These are phyloP conservation scores for Pangasius sanitwongsei DNA, from an alignment of 2,797 vertebrate species.

Conservation along the genomic window DNA sequence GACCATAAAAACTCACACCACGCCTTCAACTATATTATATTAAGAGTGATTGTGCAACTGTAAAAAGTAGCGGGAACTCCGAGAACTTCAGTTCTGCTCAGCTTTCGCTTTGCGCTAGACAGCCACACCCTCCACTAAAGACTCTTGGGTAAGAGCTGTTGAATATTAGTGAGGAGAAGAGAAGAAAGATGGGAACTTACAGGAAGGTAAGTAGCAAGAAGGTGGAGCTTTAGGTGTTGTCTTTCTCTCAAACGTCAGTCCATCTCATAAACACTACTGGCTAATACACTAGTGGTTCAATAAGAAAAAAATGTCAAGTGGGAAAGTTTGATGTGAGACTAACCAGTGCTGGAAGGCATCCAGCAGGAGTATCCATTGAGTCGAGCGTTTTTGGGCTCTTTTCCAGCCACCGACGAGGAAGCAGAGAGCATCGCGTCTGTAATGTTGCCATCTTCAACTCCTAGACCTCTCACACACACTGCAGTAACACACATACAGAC, in stretches of 20 bases:
- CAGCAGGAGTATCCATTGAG: slow-evolving; percentile 77
- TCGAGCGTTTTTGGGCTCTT: slow-evolving; percentile 64
- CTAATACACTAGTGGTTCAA: not conserved
- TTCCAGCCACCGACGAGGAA: slow-evolving; percentile 66
- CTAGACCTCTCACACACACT: slow-evolving; percentile 79
- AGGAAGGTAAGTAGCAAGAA: not conserved
- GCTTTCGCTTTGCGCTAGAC: not conserved
- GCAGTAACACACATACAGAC: slow-evolving; percentile 18
- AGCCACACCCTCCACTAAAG: not conserved
- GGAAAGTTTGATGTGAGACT: slow-evolving; percentile 1
- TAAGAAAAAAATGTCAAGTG: not conserved
- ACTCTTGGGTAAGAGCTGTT: not conserved
- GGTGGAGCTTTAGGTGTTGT: not conserved
- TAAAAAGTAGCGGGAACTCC: not conserved
- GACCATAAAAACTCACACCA: not conserved
- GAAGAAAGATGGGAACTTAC: not conserved
- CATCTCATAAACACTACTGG: not conserved
- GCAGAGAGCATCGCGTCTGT: slow-evolving; percentile 71
- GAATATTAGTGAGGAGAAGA: no score
- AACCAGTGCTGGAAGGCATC: slow-evolving; percentile 73
- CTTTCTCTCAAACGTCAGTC: not conserved
- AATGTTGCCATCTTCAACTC: slow-evolving; percentile 72
- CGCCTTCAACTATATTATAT: not conserved
- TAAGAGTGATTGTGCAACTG: not conserved
- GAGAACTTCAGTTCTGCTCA: no score